Evolutionary conservation across 92 coral and sea anemone genomes (phyloP).

Genomic region (Zoanthus solanderi): DNA sequence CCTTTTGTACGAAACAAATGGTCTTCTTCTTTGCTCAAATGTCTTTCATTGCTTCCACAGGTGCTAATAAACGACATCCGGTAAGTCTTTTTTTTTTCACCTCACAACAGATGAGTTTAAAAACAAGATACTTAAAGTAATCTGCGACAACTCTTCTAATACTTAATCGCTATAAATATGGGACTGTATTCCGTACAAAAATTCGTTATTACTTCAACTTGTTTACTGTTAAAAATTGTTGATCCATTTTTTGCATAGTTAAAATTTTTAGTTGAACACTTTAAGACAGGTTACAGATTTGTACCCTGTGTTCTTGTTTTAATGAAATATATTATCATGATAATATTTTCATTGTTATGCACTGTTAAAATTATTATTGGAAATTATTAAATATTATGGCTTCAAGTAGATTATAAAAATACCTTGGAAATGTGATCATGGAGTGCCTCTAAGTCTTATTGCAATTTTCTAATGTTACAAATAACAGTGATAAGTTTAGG

Average conservation of each 20-base stretch:
- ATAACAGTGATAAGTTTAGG: too few species aligned
- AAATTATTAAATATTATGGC: too few species aligned
- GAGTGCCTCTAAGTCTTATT: too few species aligned
- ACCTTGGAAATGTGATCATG: too few species aligned
- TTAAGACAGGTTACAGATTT: background rate
- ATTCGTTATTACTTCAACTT: background rate
- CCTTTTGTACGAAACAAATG: background rate
- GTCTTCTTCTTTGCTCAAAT: background rate
- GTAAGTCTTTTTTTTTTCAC: background rate
- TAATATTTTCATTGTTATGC: too few species aligned
- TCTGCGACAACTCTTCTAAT: background rate
- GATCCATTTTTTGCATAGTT: background rate
- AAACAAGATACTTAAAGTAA: background rate
- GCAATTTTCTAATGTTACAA: too few species aligned
- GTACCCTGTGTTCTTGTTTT: background rate
- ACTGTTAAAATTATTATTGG: too few species aligned
- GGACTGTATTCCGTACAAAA: background rate
- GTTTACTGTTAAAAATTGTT: background rate
- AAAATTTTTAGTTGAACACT: background rate
- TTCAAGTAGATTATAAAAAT: too few species aligned
- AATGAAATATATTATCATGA: background rate
- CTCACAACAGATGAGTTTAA: background rate
- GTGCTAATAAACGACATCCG: constrained; percentile 43
- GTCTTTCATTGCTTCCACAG: constrained; percentile 7
- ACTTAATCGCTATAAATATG: background rate